These are phyloP conservation scores for Drosophila melanosoma DNA, from an alignment of 2,888 invertebrate genomes.

Conservation along the genomic window DNA sequence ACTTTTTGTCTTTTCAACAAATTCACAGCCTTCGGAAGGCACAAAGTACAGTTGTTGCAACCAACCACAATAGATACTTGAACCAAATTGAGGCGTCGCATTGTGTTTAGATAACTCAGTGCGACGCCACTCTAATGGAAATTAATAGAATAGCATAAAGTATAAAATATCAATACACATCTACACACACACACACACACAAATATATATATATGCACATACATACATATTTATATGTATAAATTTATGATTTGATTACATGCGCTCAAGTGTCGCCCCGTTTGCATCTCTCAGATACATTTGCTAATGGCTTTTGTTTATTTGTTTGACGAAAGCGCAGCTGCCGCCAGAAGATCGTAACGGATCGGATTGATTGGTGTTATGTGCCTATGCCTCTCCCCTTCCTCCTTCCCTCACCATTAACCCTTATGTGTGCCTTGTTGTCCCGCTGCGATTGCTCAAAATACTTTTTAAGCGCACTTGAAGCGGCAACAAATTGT, in stretches of 20 bases:
- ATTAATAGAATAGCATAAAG: slow-evolving; percentile 70
- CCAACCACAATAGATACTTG: slow-evolving; percentile 69
- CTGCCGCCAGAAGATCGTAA: slow-evolving; percentile 48
- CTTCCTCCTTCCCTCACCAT: background rate
- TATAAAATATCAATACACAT: slow-evolving; percentile 19
- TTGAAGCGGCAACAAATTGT: slow-evolving; percentile 69
- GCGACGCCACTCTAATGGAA: slow-evolving; percentile 70
- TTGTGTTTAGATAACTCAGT: slow-evolving; percentile 61
- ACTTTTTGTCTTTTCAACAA: slow-evolving; percentile 62
- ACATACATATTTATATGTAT: slow-evolving; percentile 27
- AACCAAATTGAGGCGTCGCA: slow-evolving; percentile 72
- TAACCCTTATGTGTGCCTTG: background rate
- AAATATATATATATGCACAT: background rate
- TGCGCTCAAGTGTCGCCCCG: slow-evolving; percentile 71
- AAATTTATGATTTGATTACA: slow-evolving; percentile 79
- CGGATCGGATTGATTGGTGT: slow-evolving; percentile 64
- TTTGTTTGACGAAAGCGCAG: slow-evolving; percentile 78
- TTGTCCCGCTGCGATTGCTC: slow-evolving; percentile 47
- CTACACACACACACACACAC: background rate
- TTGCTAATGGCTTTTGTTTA: slow-evolving; percentile 80
- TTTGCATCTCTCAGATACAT: slow-evolving; percentile 72
- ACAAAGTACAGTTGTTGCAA: slow-evolving; percentile 63
- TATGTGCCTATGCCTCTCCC: slow-evolving; percentile 17
- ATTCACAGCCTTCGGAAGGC: slow-evolving; percentile 34
- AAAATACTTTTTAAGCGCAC: slow-evolving; percentile 48